Conservation (phyloP, 2,113 vertebrate species). For the Mixornis gularis region DNA sequence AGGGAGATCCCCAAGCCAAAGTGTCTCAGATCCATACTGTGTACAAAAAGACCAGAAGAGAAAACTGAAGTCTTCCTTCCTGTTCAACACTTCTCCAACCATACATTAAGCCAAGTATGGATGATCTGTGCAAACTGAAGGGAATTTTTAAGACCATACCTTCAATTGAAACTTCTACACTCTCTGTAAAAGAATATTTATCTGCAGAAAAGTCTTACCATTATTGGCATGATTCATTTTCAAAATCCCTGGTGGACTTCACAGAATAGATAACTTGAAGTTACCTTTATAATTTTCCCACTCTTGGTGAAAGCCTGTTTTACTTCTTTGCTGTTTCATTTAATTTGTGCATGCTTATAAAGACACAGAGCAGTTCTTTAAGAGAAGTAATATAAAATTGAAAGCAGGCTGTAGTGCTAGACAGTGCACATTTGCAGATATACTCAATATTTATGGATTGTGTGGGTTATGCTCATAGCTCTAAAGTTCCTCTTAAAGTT, state of each 20-base stretch:
- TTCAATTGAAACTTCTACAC: not conserved
- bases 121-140: not conserved
- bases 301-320: not conserved
- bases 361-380: not conserved
- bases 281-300: not conserved
- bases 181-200: not conserved
- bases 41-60: not conserved
- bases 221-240: not conserved
- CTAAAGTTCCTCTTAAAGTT: conserved; percentile 5
- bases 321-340: not conserved
- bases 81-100: not conserved
- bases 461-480: not conserved
- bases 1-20: not conserved
- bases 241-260: not conserved
- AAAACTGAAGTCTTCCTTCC: not conserved
- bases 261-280: not conserved
- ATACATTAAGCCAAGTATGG: not conserved
- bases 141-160: not conserved
- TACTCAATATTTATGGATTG: conserved; percentile 21
- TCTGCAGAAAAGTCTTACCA: not conserved
- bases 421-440: not conserved
- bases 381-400: not conserved
- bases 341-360: not conserved
- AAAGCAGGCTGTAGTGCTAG: not conserved
- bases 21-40: not conserved